A percentile compares a stretch with the other conserved stretches of the same genome.
Conservation (phyloP, 2,888 invertebrate species). For the Mamestra brassicae region DNA sequence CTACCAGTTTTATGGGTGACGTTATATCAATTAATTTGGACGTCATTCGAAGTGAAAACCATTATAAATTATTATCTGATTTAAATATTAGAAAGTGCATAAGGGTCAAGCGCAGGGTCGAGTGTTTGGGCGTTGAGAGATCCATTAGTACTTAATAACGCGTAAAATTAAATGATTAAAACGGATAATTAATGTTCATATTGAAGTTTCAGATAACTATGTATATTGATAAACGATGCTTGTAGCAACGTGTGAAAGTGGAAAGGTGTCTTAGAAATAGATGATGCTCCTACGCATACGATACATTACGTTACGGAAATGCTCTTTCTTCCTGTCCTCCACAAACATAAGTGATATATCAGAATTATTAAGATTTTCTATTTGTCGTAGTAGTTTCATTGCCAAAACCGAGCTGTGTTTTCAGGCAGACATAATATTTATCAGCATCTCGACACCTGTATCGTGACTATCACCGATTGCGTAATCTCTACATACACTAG, state of each 20-base stretch:
- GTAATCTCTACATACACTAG: slow-evolving; percentile 36
- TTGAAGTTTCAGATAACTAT: slow-evolving; percentile 2
- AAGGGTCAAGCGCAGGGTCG: slow-evolving; percentile 34
- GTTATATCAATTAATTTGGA: slow-evolving; percentile 39
- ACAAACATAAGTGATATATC: slow-evolving; percentile 35
- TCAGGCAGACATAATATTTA: slow-evolving; percentile 56
- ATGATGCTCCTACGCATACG: slow-evolving; percentile 22
- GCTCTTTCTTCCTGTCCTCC: slow-evolving; percentile 45
- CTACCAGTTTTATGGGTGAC: slow-evolving; percentile 33
- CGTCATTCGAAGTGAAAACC: slow-evolving; percentile 46
- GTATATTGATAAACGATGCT: slow-evolving; percentile 4
- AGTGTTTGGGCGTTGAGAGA: background rate
- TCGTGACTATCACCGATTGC: slow-evolving; percentile 55
- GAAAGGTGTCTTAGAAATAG: slow-evolving; percentile 38
- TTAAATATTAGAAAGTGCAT: slow-evolving; percentile 59
- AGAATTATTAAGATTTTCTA: slow-evolving; percentile 52
- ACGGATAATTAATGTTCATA: slow-evolving; percentile 2
- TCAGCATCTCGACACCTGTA: slow-evolving; percentile 60
- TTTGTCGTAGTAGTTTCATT: slow-evolving; percentile 56
- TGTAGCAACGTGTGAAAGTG: slow-evolving; percentile 51
- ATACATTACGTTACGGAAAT: slow-evolving; percentile 52
- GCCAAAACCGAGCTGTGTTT: slow-evolving; percentile 60
- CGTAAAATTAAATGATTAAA: slow-evolving; percentile 5
- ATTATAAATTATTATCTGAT: slow-evolving; percentile 41
- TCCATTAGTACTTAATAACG: slow-evolving; percentile 5